Conservation (phyloP, 2,888 invertebrate species). For the Brachylomia viminalis region DNA sequence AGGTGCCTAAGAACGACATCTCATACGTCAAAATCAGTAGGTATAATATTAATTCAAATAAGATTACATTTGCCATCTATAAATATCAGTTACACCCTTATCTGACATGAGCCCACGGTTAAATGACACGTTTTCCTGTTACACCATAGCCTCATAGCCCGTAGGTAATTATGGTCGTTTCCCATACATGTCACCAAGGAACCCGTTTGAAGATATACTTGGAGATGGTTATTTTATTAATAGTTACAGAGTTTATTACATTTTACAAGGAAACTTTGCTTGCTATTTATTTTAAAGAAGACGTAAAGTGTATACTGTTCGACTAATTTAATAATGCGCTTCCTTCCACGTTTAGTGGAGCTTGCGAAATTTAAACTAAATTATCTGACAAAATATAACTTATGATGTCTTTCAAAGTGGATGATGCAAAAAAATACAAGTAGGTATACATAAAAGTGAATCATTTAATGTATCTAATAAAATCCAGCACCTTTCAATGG, state of each 20-base stretch:
- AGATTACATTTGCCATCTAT: conserved; percentile 15
- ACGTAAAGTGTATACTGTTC: neutral
- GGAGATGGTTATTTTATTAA: conserved; percentile 32
- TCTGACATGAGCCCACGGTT: conserved; percentile 35
- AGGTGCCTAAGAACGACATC: no score
- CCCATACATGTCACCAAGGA: conserved; percentile 29
- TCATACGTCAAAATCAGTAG: neutral
- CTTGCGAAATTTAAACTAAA: neutral
- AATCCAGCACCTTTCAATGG: no score
- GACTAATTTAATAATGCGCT: neutral
- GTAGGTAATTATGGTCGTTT: conserved; percentile 27
- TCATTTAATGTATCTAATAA: no score
- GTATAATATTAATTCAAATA: conserved; percentile 13
- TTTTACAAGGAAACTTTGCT: conserved; percentile 1
- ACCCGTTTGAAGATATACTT: conserved; percentile 26
- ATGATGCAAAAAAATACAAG: neutral
- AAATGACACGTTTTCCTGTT: conserved; percentile 45
- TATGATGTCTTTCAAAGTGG: neutral
- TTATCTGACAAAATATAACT: neutral
- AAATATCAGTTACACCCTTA: conserved; percentile 21
- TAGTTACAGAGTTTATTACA: conserved; percentile 21
- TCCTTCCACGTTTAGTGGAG: neutral
- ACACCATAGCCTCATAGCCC: conserved; percentile 5
- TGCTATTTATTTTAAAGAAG: no score
- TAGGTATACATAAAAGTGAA: no score